phyloP scores from a whole-genome alignment of 1,140 invertebrate species.

The Lethrus apterus region DNA sequence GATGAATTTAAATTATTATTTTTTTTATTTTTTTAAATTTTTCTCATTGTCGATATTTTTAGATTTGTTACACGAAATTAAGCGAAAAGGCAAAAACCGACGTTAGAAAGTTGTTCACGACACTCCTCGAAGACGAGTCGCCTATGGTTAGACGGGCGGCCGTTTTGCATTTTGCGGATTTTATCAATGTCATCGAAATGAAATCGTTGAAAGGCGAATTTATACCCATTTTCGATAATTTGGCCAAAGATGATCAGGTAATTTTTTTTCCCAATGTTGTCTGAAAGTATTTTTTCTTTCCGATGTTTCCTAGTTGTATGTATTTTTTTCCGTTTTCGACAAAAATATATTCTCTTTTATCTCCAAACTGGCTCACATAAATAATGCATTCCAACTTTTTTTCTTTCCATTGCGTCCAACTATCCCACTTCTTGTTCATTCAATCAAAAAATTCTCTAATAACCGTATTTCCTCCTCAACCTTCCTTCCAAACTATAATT shows the following conservation, averaged over 20 bases:
- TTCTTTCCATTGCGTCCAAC: no score
- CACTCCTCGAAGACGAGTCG: slow-evolving; percentile 32
- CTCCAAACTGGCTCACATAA: no score
- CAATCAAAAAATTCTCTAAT: no score
- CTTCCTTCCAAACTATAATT: no score
- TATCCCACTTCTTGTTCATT: no score
- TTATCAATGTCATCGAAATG: slow-evolving; percentile 24
- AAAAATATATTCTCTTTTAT: no score
- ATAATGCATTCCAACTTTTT: no score
- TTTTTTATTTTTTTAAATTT: slow-evolving; percentile 1
- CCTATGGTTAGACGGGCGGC: slow-evolving; percentile 30
- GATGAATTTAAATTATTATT: not conserved
- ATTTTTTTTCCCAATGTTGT: no score
- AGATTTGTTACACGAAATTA: slow-evolving; percentile 31
- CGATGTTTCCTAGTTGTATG: no score
- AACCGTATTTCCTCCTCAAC: no score
- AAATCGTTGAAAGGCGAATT: slow-evolving; percentile 30
- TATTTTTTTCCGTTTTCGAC: no score
- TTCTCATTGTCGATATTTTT: slow-evolving; percentile 1
- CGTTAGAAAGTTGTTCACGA: slow-evolving; percentile 26
- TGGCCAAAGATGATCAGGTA: slow-evolving; percentile 34
- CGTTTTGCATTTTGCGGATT: slow-evolving; percentile 23
- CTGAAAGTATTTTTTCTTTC: no score
- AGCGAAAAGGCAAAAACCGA: slow-evolving; percentile 22
- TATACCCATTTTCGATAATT: slow-evolving; percentile 29